Conservation (phyloP, 2,797 vertebrate species). For the Carduelis carduelis region DNA sequence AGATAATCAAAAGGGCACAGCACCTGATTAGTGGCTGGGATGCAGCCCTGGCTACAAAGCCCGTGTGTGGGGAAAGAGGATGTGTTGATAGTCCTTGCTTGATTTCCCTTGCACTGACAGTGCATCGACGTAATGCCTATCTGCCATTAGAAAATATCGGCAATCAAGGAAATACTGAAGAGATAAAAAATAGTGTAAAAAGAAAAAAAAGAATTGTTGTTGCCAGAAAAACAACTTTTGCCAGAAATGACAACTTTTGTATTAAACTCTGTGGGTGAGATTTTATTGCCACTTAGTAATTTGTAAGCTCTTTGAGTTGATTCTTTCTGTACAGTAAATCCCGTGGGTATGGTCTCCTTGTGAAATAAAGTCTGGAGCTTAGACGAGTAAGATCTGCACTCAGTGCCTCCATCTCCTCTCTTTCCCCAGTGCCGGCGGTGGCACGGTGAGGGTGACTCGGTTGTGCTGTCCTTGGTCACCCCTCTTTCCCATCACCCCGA, state of each 20-base stretch:
- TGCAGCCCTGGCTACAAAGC: neutral
- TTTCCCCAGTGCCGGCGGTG: accelerated
- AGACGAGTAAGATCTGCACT: accelerated
- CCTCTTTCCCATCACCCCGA: neutral
- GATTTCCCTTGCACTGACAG: neutral
- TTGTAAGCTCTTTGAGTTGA: neutral
- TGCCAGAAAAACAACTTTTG: neutral
- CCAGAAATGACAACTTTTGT: neutral
- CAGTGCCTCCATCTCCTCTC: neutral
- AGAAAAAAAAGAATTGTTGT: neutral
- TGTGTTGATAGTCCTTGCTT: neutral
- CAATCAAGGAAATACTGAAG: neutral
- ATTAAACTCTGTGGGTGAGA: neutral
- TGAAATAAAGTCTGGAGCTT: neutral
- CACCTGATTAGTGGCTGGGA: neutral
- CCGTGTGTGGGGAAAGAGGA: accelerated
- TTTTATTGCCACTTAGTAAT: neutral
- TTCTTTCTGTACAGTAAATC: neutral
- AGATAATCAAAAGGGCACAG: neutral
- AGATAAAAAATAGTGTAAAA: neutral
- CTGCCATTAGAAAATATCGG: neutral
- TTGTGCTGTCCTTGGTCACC: neutral
- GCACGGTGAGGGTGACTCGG: neutral
- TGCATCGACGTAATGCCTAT: accelerated
- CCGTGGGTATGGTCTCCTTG: neutral